A percentile compares a stretch with the other conserved stretches of the same genome.
phyloP scores from a whole-genome alignment of 1,140 invertebrate genomes.

The Melitaea cinxia region DNA sequence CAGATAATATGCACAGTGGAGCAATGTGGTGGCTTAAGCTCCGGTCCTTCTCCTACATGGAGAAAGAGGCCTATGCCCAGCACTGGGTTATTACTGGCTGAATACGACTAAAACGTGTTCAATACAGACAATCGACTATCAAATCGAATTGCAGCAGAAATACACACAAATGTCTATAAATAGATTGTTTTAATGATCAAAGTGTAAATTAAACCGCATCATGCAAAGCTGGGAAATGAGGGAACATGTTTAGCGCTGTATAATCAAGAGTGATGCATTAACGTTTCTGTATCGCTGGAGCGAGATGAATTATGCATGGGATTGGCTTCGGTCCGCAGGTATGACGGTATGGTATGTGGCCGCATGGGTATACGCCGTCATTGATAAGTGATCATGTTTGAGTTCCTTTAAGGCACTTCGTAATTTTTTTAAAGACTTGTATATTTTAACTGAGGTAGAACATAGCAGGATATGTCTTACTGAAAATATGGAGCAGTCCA shows the following conservation, averaged over 20 bases:
- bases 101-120: too few species aligned
- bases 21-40: too few species aligned
- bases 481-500: too few species aligned
- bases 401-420: too few species aligned
- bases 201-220: conserved; percentile 32
- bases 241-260: conserved; percentile 36
- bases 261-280: conserved; percentile 41
- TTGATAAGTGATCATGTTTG: neutral
- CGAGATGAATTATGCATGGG: conserved; percentile 37
- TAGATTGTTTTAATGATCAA: conserved; percentile 20
- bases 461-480: too few species aligned
- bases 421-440: too few species aligned
- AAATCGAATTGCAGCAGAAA: neutral
- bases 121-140: neutral
- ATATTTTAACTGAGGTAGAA: too few species aligned
- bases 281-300: conserved; percentile 37
- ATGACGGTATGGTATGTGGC: neutral
- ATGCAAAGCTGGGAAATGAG: conserved; percentile 25
- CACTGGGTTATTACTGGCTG: too few species aligned
- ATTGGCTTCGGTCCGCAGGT: conserved; percentile 25
- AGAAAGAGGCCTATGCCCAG: too few species aligned
- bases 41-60: too few species aligned
- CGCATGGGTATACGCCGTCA: neutral
- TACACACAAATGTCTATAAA: conserved; percentile 18
- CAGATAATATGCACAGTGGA: too few species aligned